phyloP scores from a whole-genome alignment of 2,113 vertebrate genomes.

The Tachuris rubrigastra region DNA sequence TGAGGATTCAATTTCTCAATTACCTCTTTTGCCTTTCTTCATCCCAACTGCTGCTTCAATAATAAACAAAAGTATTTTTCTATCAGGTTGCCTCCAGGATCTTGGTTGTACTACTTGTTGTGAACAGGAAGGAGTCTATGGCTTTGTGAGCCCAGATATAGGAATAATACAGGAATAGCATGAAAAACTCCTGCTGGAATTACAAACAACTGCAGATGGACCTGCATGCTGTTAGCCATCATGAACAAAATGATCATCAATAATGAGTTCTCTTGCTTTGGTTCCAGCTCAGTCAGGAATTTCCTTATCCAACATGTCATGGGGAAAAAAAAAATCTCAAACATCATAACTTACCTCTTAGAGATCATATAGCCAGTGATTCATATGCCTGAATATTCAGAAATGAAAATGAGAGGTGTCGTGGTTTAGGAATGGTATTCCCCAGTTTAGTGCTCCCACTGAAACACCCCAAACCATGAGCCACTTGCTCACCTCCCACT shows the following conservation, averaged over 20 bases:
- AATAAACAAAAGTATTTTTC: neutral
- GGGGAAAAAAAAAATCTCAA: neutral
- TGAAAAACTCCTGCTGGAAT: neutral
- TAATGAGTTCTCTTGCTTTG: neutral
- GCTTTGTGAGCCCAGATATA: neutral
- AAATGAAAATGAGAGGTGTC: neutral
- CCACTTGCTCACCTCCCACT: fast-evolving
- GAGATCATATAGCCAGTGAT: neutral
- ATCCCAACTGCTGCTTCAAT: neutral
- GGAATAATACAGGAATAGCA: neutral
- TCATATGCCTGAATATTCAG: neutral
- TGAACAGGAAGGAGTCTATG: neutral
- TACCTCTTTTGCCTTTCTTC: neutral
- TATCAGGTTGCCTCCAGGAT: neutral
- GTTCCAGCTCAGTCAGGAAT: neutral
- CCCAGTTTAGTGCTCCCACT: neutral
- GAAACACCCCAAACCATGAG: neutral
- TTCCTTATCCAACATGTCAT: neutral
- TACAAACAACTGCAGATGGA: neutral
- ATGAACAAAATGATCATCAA: neutral
- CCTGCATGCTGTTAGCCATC: neutral
- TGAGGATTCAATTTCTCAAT: neutral
- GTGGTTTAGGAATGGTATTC: neutral
- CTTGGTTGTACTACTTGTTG: neutral
- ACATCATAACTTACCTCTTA: neutral